Evolutionary conservation across 2,113 vertebrate species (phyloP).

Genomic region (Phyllostomus discolor): DNA sequence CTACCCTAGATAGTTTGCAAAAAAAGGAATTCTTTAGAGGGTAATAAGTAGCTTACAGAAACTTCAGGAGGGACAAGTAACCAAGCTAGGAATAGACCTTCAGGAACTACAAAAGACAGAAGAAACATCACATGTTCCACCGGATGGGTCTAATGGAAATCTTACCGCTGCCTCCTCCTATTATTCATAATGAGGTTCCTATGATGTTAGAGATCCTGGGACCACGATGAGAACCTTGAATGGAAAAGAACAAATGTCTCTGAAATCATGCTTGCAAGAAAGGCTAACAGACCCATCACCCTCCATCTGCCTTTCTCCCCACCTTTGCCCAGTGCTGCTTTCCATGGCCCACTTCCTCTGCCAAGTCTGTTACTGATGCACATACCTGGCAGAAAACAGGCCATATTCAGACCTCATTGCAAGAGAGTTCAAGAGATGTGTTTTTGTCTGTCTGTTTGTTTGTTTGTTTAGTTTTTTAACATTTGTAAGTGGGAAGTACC

Average conservation of each 20-base stretch:
- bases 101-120: not conserved
- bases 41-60: not conserved
- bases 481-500: not conserved
- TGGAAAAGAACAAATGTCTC: not conserved
- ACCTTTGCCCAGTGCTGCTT: not conserved
- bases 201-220: not conserved
- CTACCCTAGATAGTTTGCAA: not conserved
- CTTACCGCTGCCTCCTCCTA: not conserved
- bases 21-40: not conserved
- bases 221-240: not conserved
- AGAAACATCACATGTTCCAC: not conserved
- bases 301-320: not conserved
- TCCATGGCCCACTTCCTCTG: not conserved
- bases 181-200: not conserved
- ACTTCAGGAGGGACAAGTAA: not conserved
- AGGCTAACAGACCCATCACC: not conserved
- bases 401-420: not conserved
- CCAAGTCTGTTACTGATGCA: not conserved
- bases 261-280: not conserved
- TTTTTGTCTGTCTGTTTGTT: not conserved
- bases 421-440: not conserved
- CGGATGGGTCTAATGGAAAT: not conserved
- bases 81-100: not conserved
- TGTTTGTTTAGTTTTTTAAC: not conserved
- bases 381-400: not conserved